Evolutionary conservation across 2,888 invertebrate species (phyloP).

Genomic region (Diarsia dahlii): DNA sequence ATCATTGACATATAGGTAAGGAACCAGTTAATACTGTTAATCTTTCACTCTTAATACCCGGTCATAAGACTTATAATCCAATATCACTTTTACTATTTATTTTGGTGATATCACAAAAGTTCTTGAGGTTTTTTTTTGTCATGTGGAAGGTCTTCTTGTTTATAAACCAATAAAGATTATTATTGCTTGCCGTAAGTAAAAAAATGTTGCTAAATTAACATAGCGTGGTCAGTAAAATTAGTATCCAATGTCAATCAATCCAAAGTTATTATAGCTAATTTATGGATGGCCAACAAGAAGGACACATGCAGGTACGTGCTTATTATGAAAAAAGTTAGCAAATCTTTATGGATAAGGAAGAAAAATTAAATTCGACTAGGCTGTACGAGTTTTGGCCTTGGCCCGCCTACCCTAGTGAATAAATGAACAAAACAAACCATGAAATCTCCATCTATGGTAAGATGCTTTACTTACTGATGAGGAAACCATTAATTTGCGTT

Average conservation of each 20-base stretch:
- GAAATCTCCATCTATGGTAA: slow-evolving; percentile 1
- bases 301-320: slow-evolving; percentile 1
- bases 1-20: slow-evolving; percentile 57
- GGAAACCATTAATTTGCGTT: slow-evolving; percentile 41
- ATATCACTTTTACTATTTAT: slow-evolving; percentile 24
- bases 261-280: slow-evolving; percentile 20
- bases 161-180: slow-evolving; percentile 12
- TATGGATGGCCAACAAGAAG: slow-evolving; percentile 27
- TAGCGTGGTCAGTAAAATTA: slow-evolving; percentile 11
- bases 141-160: slow-evolving; percentile 5
- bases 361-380: not conserved
- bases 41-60: slow-evolving; percentile 33
- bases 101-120: slow-evolving; percentile 15
- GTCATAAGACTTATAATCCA: slow-evolving; percentile 41
- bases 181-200: slow-evolving; percentile 8
- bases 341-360: slow-evolving; percentile 10
- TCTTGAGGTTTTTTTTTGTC: slow-evolving; percentile 3
- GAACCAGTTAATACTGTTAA: slow-evolving; percentile 30
- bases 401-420: slow-evolving; percentile 3
- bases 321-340: slow-evolving; percentile 17
- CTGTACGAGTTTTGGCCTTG: slow-evolving; percentile 26
- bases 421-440: slow-evolving; percentile 25
- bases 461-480: slow-evolving; percentile 37
- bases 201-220: slow-evolving; percentile 13
- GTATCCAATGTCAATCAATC: slow-evolving; percentile 49